Evolutionary conservation across 2,113 vertebrate species (phyloP).

Genomic region (Addax nasomaculatus): DNA sequence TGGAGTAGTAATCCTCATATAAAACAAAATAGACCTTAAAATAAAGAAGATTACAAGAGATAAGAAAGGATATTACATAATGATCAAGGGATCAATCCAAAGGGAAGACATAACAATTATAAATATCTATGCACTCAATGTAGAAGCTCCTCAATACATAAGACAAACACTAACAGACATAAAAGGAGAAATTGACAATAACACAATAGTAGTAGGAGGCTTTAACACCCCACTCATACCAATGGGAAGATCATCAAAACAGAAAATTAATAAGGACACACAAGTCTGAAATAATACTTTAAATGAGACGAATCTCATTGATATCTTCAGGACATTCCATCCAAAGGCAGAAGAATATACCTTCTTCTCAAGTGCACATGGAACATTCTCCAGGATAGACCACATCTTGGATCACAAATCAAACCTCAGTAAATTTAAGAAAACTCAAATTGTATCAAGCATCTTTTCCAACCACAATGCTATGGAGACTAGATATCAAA

Average conservation of each 20-base stretch:
- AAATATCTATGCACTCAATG: neutral
- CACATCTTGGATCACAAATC: neutral
- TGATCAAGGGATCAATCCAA: neutral
- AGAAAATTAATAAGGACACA: neutral
- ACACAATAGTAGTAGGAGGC: neutral
- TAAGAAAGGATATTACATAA: neutral
- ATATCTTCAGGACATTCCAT: neutral
- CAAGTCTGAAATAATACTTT: neutral
- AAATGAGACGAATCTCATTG: neutral
- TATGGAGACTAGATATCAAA: neutral
- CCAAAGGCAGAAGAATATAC: neutral
- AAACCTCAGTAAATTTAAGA: neutral
- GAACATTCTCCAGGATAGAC: neutral
- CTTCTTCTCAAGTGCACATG: neutral
- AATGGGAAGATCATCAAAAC: neutral
- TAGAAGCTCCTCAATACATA: neutral
- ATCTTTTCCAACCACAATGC: neutral
- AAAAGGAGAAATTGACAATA: neutral
- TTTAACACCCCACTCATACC: neutral
- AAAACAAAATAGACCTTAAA: neutral
- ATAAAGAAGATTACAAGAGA: neutral
- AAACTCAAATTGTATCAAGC: neutral
- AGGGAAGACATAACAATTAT: neutral
- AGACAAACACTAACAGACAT: neutral
- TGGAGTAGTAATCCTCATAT: neutral